Conservation (phyloP, 2,113 vertebrate species). For the Sarotherodon lohbergeri region DNA sequence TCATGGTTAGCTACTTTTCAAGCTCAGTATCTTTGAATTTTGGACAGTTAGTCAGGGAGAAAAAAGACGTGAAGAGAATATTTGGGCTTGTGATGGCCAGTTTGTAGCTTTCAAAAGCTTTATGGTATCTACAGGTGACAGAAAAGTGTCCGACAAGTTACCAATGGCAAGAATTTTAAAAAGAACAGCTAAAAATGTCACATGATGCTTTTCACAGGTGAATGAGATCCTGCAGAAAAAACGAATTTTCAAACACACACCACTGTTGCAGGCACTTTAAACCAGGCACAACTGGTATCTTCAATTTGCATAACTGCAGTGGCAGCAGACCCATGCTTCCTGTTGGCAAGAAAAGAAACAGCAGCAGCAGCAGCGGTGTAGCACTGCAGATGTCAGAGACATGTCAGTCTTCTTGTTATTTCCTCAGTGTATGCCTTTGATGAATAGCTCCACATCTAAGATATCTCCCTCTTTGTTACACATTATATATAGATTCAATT, state of each 20-base stretch:
- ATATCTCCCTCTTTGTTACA: neutral
- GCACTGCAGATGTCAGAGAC: neutral
- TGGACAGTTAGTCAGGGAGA: rapidly evolving
- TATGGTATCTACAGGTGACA: neutral
- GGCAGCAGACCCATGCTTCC: neutral
- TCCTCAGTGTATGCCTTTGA: neutral
- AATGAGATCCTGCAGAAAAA: neutral
- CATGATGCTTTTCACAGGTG: neutral
- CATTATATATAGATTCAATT: neutral
- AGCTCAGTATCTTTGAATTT: neutral
- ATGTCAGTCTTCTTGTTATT: neutral
- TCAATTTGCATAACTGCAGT: neutral
- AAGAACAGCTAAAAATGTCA: neutral
- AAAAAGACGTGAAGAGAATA: neutral
- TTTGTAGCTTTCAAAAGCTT: neutral
- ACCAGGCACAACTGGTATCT: neutral
- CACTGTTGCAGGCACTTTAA: neutral
- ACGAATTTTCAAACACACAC: neutral
- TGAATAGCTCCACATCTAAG: neutral
- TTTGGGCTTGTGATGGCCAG: neutral
- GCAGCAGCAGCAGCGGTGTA: neutral
- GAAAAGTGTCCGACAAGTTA: neutral
- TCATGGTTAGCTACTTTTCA: neutral
- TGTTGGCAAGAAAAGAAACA: neutral
- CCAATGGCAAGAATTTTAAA: neutral